Evolutionary conservation across 2,797 vertebrate genomes (phyloP).

Genomic region (Astyanax mexicanus): DNA sequence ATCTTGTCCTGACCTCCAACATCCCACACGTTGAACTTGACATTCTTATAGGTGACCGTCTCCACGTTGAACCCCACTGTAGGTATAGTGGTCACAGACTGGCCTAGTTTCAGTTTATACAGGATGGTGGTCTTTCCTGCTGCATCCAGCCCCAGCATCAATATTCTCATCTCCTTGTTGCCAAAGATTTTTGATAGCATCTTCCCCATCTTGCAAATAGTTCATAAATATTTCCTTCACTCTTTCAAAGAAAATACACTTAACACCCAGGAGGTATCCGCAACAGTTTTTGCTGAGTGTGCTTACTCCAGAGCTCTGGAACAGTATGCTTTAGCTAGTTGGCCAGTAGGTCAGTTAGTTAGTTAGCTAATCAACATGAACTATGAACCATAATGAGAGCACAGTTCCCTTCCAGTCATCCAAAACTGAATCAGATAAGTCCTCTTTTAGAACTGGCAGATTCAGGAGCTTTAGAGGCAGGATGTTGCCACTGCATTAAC

Average conservation of each 20-base stretch:
- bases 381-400: slow-evolving; percentile 17
- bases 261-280: not conserved
- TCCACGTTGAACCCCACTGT: slow-evolving; percentile 99
- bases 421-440: not conserved
- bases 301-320: not conserved
- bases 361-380: slow-evolving; percentile 26
- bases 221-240: slow-evolving; percentile 78
- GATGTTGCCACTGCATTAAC: not conserved
- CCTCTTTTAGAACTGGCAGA: not conserved
- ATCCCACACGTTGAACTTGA: slow-evolving; percentile 99
- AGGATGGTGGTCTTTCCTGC: slow-evolving; percentile 99
- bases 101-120: slow-evolving; percentile 99
- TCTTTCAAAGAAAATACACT: slow-evolving; percentile 57
- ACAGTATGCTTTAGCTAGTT: slow-evolving; percentile 10
- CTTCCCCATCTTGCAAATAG: slow-evolving; percentile 92
- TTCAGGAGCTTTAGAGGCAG: not conserved
- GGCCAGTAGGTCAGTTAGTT: not conserved
- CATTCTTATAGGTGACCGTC: slow-evolving; percentile 99
- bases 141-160: slow-evolving; percentile 98
- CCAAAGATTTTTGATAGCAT: slow-evolving; percentile 99
- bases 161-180: slow-evolving; percentile 99
- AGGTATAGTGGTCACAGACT: slow-evolving; percentile 98
- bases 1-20: slow-evolving; percentile 99
- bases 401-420: not conserved
- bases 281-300: not conserved